Base-by-base conservation (phyloP, 1,140 invertebrate species). In the Drosophila triauraria region DNA sequence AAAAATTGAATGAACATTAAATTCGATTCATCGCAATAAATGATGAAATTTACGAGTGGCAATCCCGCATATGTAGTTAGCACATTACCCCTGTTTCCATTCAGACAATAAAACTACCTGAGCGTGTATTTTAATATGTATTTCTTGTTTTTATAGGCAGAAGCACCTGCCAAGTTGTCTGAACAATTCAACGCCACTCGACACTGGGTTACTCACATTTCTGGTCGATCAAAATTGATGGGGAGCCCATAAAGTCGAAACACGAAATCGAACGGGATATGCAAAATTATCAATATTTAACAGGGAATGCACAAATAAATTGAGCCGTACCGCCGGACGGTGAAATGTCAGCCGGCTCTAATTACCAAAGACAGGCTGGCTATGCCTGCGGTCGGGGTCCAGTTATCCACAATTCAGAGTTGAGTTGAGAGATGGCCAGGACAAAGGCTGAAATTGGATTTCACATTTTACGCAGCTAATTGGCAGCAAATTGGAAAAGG, bases 311-410 rank as follows among this genome's bases (percentile, higher is more conserved):
- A 23, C 35, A 46, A 43, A 59, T 72, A 72, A 68, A 72, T 71
- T 62, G 32, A 12, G 35, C 23, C 0, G 17, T 38, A 54, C 51
- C 51, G 3, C 32, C 9, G 25, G 46, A 20, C 10, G 7, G 43
- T 10, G 7, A 85, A 75, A 85, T 85, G 82, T 85, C 82, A 82
- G 62, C 3, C 20, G 4, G 25, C 69, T 72, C n/a, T 58, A 60
- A 84, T 86, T 82, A 62, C 32, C 74, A 74, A 20, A 20, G 20
- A 20, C 59, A 40, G 71, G 64, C 43, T 43, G 35, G 7, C 54
- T 9, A 12, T 6, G 20, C 7, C 30, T 58, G 53, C 40, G 47
- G 61, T 35, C 3, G 65, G 15, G 23, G 44, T 13, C 25, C 35
- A 15, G 46, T 27, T 38, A 15, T 58, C 23, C 42, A 27, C 59